Base-by-base conservation (phyloP, 2,797 vertebrate genomes). In the Lepus townsendii region DNA sequence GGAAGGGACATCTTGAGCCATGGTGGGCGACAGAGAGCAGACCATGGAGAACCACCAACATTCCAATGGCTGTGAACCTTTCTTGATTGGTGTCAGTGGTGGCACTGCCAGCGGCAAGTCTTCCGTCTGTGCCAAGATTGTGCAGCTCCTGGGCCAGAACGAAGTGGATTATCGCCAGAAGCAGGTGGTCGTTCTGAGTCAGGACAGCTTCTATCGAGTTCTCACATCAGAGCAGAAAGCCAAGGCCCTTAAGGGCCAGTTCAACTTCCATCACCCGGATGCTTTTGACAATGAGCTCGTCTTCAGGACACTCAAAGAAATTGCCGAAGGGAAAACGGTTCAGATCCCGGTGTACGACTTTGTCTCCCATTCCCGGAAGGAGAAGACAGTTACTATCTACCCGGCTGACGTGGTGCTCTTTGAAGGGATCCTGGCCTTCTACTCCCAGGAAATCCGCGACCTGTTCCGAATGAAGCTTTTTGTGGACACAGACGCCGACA, bases 191-290 rank as follows among this genome's bases (percentile, higher is more conserved):
- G 99, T 99, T 42, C 98, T 99, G 95, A 99, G 99, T 97, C 99
- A 99, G 96, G 99, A 99, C 98, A 99, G 99, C 98, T 99, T 99
- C 98, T 99, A 99, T 98, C 98, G 98, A 0, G 99, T 99, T 96
- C 99, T 99, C 92, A 99, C 99, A 19, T 98, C 99, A 0, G 99
- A 99, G 97, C 99, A 99, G 98, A 99, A 99, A 97, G 99, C 99
- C 97, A 99, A 99, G 97, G 99, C 99, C 0, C 96, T 98, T 27
- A 99, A 99, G 98, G 99, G 99, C 96, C 99, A 99, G 94, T 99
- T 99, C 98, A 99, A 99, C 98, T 99, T 99, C 90, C 99, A 99
- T 98, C 99, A 99, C 98, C 99, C 99, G 98, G 99, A 99, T 98
- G 99, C 99, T 98, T 99, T 99, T 97, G 99, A 99, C 98, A 99